Evolutionary conservation across 2,888 invertebrate genomes (phyloP), one percentile per base, ranked within the genome.

Genomic region (Drosophila testacea): DNA sequence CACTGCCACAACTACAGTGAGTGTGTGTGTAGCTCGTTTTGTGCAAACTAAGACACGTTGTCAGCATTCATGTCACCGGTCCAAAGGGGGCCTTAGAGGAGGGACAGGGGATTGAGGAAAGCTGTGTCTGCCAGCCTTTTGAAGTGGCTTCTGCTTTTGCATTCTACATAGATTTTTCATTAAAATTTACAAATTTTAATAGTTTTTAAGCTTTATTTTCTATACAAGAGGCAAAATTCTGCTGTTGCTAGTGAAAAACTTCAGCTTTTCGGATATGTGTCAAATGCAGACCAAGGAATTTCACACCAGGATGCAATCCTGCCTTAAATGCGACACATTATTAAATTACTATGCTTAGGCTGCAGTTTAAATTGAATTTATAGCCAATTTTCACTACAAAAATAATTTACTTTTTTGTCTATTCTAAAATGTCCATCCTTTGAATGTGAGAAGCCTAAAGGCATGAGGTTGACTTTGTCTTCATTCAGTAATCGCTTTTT

Each of bases 1-100:
- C 63, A 60, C 67, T 76, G 72, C 66, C 55, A 69, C 41, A 54
- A 52, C 66, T 66, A 65, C 30, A 47, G 10, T 60, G 52, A 54
- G 9, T 64, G n/a, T 52, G 4, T 66, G 52, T 63, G 41, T 55
- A 73, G 82, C 79, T 83, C 81, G 77, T 80, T 77, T 77, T 86
- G 81, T 84, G 90, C 86, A 86, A 87, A 89, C 88, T 88, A 89
- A 89, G 87, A 83, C 87, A 85, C 87, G 81, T 84, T 90, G 89
- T 90, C 90, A 90, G 89, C 90, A 89, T 75, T 80, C 81, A 86
- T 90, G 87, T 90, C 90, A 90, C 73, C 71, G 74, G 47, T 64
- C 55, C 62, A 32, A 28, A 6, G 42, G 7, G 16, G 42, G 32
- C 47, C 28, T 10, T 16, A 13, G 38, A 16, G n/a, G 42, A 10